Percentiles rank a stretch among this genome's conserved stretches.
Evolutionary conservation across 1,140 invertebrate species (phyloP).

Genomic region (Penaeus chinensis): DNA sequence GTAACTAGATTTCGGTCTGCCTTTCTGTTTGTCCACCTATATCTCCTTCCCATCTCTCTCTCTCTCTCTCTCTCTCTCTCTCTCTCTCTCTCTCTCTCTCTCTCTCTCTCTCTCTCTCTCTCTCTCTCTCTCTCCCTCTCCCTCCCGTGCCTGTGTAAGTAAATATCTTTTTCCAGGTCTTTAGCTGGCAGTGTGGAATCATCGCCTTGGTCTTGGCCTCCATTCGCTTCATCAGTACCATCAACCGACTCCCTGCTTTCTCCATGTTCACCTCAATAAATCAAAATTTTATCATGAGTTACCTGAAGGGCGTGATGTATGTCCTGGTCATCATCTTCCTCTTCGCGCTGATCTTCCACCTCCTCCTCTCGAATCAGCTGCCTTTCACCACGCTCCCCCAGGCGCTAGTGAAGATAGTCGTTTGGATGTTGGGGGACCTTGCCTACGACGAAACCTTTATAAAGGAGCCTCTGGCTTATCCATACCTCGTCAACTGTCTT

Average conservation of each 20-base stretch:
- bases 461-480: slow-evolving; percentile 29
- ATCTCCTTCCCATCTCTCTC: too few relatives aligned
- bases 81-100: too few relatives aligned
- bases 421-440: slow-evolving; percentile 60
- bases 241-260: slow-evolving; percentile 57
- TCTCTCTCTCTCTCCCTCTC: too few relatives aligned
- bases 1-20: too few relatives aligned
- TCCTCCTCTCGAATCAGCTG: slow-evolving; percentile 38
- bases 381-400: slow-evolving; percentile 47
- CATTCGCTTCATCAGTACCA: slow-evolving; percentile 51
- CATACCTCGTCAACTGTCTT: slow-evolving; percentile 42
- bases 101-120: too few relatives aligned
- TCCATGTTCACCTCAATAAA: slow-evolving; percentile 60
- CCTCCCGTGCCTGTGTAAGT: too few relatives aligned
- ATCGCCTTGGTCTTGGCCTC: slow-evolving; percentile 49
- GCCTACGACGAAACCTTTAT: slow-evolving; percentile 62
- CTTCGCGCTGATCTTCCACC: slow-evolving; percentile 58
- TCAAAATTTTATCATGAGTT: slow-evolving; percentile 46
- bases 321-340: slow-evolving; percentile 50
- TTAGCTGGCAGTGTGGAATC: slow-evolving; percentile 56
- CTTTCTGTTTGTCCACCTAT: too few relatives aligned
- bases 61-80: too few relatives aligned
- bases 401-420: slow-evolving; percentile 55
- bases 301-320: slow-evolving; percentile 50
- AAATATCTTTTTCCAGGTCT: slow-evolving; percentile 30